Conservation (phyloP, 2,797 vertebrate genomes). For the Gila robusta region DNA sequence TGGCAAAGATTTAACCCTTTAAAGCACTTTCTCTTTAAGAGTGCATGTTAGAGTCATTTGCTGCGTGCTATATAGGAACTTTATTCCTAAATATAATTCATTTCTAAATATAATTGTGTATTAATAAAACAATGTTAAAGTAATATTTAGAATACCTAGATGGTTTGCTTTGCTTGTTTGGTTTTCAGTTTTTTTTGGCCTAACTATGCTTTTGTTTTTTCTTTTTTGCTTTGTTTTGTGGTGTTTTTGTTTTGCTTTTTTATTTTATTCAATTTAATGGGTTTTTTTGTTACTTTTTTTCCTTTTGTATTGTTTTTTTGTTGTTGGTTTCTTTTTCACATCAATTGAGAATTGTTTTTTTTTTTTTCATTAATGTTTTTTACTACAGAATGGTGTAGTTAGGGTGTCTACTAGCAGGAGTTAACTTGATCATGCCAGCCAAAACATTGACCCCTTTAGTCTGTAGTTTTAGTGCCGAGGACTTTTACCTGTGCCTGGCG, state of each 20-base stretch:
- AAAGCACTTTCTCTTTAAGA: not conserved
- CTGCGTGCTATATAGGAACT: not conserved
- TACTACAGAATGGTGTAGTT: not conserved
- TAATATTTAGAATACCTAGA: not conserved
- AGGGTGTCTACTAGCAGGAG: not conserved
- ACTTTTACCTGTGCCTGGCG: conserved; percentile 17
- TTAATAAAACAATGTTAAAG: not conserved
- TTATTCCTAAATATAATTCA: not conserved
- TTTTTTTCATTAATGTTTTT: not conserved
- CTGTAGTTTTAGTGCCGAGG: conserved; percentile 8
- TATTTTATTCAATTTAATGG: too few relatives aligned
- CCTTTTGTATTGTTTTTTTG: too few relatives aligned
- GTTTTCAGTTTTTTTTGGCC: too few relatives aligned
- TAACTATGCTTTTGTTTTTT: too few relatives aligned
- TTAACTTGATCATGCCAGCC: not conserved
- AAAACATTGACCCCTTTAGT: not conserved
- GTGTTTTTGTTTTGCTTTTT: too few relatives aligned
- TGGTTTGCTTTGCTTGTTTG: not conserved
- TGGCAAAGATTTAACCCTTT: not conserved
- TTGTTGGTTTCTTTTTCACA: not conserved
- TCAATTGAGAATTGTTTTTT: not conserved
- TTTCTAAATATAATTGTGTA: not conserved
- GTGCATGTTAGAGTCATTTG: not conserved
- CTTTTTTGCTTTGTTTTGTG: not conserved
- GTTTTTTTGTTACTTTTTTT: too few relatives aligned